Conservation (phyloP, 2,888 invertebrate species). For the Polietes domitor region DNA sequence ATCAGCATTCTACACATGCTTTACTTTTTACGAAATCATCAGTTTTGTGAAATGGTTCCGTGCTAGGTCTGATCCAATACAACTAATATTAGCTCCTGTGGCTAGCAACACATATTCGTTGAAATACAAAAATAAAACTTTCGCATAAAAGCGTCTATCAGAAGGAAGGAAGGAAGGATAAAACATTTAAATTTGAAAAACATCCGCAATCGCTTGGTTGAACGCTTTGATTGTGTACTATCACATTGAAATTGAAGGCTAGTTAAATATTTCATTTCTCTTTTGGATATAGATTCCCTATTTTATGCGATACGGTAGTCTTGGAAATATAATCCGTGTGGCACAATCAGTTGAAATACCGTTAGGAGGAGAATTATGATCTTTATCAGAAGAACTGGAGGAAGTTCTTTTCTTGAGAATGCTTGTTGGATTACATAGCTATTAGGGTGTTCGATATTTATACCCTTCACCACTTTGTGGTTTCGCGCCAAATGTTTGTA, state of each 20-base stretch:
- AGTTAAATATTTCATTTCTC: neutral
- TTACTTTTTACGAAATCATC: neutral
- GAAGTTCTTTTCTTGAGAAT: too few relatives aligned
- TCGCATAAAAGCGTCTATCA: neutral
- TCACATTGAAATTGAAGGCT: neutral
- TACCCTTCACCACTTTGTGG: too few relatives aligned
- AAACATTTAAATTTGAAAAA: neutral
- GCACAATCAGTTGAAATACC: too few relatives aligned
- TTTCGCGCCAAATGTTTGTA: too few relatives aligned
- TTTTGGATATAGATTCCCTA: neutral
- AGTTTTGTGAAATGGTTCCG: neutral
- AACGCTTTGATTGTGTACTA: neutral
- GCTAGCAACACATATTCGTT: too few relatives aligned
- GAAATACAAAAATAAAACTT: too few relatives aligned
- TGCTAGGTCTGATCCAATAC: neutral
- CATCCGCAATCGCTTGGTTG: neutral
- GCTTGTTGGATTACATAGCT: too few relatives aligned
- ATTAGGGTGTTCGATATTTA: too few relatives aligned
- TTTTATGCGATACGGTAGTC: neutral
- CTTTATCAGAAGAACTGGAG: too few relatives aligned
- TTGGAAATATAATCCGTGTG: neutral
- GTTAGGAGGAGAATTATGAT: neutral
- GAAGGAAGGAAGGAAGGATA: neutral
- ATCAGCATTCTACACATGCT: neutral
- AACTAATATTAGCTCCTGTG: too few relatives aligned